Conservation (phyloP, 2,797 vertebrate genomes). For the Chloroceryle amazona region DNA sequence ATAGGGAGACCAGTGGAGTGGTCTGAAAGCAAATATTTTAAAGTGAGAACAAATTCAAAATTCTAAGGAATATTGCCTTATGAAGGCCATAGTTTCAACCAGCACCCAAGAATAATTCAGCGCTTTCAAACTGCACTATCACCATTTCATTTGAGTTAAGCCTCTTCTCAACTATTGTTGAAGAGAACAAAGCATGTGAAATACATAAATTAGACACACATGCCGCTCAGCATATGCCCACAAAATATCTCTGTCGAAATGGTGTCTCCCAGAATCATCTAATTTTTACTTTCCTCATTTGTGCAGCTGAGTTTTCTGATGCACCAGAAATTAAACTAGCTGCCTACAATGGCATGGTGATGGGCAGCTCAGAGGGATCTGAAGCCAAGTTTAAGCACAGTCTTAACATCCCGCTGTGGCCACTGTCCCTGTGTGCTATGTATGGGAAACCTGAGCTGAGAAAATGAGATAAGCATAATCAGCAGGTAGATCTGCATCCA, state of each 20-base stretch:
- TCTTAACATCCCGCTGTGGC: neutral
- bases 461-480: neutral
- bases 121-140: neutral
- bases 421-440: neutral
- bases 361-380: neutral
- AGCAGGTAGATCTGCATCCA: neutral
- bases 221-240: neutral
- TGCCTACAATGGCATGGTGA: neutral
- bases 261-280: neutral
- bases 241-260: neutral
- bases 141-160: neutral
- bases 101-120: neutral
- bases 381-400: neutral
- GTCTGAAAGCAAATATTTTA: slow-evolving; percentile 79
- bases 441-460: neutral
- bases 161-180: neutral
- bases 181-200: neutral
- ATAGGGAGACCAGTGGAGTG: slow-evolving; percentile 78
- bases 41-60: slow-evolving; percentile 64
- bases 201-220: neutral
- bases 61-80: neutral
- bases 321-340: neutral
- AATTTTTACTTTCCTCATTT: neutral
- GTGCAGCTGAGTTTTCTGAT: neutral
- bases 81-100: slow-evolving; percentile 1